Base-by-base conservation (phyloP, 2,113 vertebrate genomes). In the Trematocara unimaculatum region DNA sequence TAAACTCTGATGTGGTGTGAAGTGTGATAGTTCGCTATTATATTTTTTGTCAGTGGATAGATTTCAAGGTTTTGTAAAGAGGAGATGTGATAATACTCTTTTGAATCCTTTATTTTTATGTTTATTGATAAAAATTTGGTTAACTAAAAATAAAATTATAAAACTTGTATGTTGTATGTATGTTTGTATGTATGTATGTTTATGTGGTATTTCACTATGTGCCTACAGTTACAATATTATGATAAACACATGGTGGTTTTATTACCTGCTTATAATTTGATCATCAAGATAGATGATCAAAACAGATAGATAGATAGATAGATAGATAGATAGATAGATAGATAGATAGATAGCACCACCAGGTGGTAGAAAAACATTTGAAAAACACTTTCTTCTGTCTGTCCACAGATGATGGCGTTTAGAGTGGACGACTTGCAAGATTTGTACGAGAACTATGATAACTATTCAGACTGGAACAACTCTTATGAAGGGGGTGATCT, bases 1-100 rank as follows among this genome's bases (percentile, higher is more conserved):
- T 12, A 38, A 23, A 53, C 35, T 64, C 40, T 79, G 42, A 74
- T 82, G 81, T 89, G 83, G 83, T 89, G 55, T 83, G 38, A 45
- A 0, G 54, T 33, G 47, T 49, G 1, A 33, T 17, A 14, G 26
- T 47, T 26, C 9, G 64, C n/a, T 26, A 6, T 15, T 9, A 72
- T 17, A 45, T 72, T 15, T 15, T 72, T 72, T 15, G 20, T 72
- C 20, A 42, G n/a, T 42, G 18, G 23, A 4, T 40, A 70, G 5
- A 33, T 64, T 33, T 33, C 56, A 5, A 60, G 56, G 56, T 33
- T 60, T 33, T 60, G 29, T 4, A 60, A 33, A 60, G 56, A 60
- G 10, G 29, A 60, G 5, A 60, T 5, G 62, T 67, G 33, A 67
- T 40, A 38, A 6, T 2, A 13, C 18, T 40, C 33, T 40, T 12